These are phyloP conservation scores for Micronycteris hirsuta DNA, from an alignment of 2,113 vertebrate genomes.

Conservation along the genomic window DNA sequence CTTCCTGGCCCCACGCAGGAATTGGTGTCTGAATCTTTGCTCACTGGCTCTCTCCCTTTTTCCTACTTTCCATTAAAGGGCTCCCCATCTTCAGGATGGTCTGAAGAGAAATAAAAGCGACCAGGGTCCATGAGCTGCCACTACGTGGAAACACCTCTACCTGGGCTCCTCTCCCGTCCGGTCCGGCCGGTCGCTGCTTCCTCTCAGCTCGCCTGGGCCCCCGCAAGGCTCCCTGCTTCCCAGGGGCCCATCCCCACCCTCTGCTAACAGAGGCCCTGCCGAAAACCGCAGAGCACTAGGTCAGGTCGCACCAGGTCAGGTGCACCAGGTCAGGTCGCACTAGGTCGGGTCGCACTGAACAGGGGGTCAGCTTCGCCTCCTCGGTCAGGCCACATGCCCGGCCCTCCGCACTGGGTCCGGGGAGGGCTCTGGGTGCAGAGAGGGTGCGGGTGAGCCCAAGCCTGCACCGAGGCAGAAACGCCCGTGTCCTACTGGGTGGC, in stretches of 20 bases:
- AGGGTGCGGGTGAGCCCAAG: neutral
- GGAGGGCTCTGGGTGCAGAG: neutral
- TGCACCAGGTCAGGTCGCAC: neutral
- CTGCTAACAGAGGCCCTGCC: neutral
- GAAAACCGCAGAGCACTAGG: neutral
- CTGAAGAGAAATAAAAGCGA: neutral
- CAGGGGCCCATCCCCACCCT: neutral
- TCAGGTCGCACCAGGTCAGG: too few species aligned
- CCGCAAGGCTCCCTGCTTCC: rapidly evolving
- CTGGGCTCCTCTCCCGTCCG: neutral
- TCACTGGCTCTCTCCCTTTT: neutral
- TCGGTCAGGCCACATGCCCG: neutral
- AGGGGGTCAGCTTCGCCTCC: rapidly evolving
- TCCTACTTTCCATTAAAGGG: neutral
- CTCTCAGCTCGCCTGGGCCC: neutral
- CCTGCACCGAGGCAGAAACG: neutral
- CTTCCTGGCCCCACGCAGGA: neutral
- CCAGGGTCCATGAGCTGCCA: rapidly evolving
- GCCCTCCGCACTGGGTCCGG: too few species aligned
- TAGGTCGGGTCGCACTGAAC: neutral
- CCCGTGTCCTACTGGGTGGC: neutral
- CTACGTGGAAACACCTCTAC: neutral
- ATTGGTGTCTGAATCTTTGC: neutral
- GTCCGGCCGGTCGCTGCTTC: neutral
- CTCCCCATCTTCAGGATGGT: neutral